Base-by-base conservation (phyloP, 2,797 vertebrate genomes). In the Zenarchopterus dispar region DNA sequence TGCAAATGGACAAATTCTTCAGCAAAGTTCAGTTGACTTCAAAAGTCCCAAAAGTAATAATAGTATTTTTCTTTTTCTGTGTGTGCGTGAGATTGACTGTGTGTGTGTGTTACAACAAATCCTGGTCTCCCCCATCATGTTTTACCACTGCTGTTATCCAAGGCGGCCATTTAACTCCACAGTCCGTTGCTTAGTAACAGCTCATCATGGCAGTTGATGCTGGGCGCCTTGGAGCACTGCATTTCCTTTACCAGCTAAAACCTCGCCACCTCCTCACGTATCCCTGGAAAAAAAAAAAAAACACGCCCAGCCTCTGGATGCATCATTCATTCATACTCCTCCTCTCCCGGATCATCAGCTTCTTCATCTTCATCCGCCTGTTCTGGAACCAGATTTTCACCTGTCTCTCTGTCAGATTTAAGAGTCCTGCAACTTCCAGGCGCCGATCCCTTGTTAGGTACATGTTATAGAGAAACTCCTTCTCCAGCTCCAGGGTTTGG, bases 361-460 rank as follows among this genome's bases (percentile, higher is more conserved):
- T 97, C 92, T 97, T 97, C 95, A 96, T 97, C 93, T 97, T 97
- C 96, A 97, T 97, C 70, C 96, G 93, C 62, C 96, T 91, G 91
- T 97, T 97, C 90, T 97, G 96, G 89, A 97, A 97, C 96, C 96
- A 97, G 84, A 97, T 97, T 90, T 97, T 97, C 77, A 97, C 95
- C 86, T 97, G 96, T 82, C 96, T 92, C 84, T 97, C 96, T 52
- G 96, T 97, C 62, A 97, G 91, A 70, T 95, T 96, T 84, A 97
- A 86, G 86, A 96, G 95, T 86, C 93, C 93, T 11, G 96, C 96
- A 84, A 97, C 95, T 90, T 97, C 96, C 50, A 96, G 94, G 62
- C 96, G 94, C 67, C 96, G 93, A 71, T 97, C 96, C 70, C 96
- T 86, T 57, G 95, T 97, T 88, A 97, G 95, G 90, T 97, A 97